These are phyloP conservation scores for Calameuta idolon DNA, from an alignment of 2,888 invertebrate genomes.

Conservation along the genomic window DNA sequence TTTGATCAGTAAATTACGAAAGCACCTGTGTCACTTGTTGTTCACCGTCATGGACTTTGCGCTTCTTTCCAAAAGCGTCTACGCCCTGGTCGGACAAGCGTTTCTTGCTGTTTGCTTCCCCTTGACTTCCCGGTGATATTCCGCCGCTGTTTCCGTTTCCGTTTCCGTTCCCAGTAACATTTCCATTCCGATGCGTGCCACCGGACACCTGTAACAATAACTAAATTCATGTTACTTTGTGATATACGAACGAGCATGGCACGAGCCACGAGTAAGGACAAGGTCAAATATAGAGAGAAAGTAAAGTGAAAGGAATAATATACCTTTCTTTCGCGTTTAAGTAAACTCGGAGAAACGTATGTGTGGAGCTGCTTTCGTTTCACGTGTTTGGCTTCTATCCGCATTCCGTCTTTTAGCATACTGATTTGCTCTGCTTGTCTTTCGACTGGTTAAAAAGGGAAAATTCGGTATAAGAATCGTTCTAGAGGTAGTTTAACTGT, in stretches of 20 bases:
- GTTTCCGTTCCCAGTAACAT: conserved; percentile 48
- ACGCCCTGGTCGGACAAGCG: conserved; percentile 48
- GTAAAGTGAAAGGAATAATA: conserved; percentile 9
- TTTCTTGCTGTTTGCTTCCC: conserved; percentile 42
- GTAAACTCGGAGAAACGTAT: conserved; percentile 78
- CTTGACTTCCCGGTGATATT: conserved; percentile 48
- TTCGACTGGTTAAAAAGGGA: conserved; percentile 65
- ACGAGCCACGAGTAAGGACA: neutral
- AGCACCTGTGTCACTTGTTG: conserved; percentile 50
- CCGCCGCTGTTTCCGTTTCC: conserved; percentile 34
- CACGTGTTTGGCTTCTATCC: conserved; percentile 88
- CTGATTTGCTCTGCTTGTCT: conserved; percentile 75
- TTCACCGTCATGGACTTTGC: conserved; percentile 41
- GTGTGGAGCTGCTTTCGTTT: conserved; percentile 81
- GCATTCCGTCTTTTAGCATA: conserved; percentile 80
- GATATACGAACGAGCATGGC: neutral
- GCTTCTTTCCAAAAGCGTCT: conserved; percentile 47
- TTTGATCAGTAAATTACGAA: conserved; percentile 4
- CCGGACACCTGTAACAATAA: conserved; percentile 43
- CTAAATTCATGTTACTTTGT: neutral
- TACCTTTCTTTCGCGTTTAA: conserved; percentile 79
- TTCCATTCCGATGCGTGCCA: conserved; percentile 50
- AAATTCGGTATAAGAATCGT: neutral
- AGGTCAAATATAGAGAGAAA: neutral
- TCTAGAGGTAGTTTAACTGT: neutral